phyloP scores from a whole-genome alignment of 2,797 vertebrate species.

The Anguilla pacifica region DNA sequence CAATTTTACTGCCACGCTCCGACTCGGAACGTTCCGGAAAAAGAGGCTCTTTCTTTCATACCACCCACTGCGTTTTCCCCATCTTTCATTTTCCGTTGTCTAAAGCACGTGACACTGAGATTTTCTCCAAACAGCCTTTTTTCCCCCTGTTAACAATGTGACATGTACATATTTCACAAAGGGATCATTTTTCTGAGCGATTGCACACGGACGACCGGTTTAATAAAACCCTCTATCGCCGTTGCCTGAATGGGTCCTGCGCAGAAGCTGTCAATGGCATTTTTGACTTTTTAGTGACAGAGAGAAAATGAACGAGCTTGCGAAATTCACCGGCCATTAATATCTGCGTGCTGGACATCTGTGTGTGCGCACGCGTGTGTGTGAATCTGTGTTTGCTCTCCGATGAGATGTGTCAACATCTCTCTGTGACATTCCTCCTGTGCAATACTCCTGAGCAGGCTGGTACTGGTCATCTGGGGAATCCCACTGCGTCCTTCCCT shows the following conservation, averaged over 20 bases:
- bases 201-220: not conserved
- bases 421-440: not conserved
- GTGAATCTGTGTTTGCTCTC: not conserved
- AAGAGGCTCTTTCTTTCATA: not conserved
- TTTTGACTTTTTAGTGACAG: not conserved
- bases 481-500: constrained; percentile 19
- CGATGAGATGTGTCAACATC: not conserved
- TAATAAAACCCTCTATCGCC: not conserved
- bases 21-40: constrained; percentile 37
- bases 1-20: constrained; percentile 45
- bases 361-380: not conserved
- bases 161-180: not conserved
- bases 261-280: not conserved
- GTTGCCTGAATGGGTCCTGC: not conserved
- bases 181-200: not conserved
- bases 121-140: not conserved
- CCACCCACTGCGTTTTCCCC: not conserved
- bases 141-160: not conserved
- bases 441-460: not conserved
- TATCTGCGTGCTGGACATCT: not conserved
- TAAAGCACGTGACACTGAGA: not conserved
- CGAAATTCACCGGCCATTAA: not conserved
- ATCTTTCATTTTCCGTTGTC: not conserved
- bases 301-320: not conserved
- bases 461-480: not conserved